Evolutionary conservation across 2,888 invertebrate species (phyloP).

Genomic region (Orthosia cruda): DNA sequence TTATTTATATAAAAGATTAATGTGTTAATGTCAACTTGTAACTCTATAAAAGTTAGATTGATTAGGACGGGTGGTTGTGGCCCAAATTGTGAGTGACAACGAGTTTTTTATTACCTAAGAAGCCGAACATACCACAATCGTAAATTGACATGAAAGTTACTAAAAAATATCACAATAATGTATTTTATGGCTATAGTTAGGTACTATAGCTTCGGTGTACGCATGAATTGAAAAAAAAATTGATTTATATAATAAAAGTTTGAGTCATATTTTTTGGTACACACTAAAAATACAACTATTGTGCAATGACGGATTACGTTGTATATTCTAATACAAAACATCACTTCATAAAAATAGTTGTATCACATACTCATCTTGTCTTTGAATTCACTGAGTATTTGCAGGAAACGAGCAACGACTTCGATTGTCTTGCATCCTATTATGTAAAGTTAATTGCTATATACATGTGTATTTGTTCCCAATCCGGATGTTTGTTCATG

Average conservation of each 20-base stretch:
- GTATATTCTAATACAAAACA: background rate
- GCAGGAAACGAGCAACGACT: slow-evolving; percentile 9
- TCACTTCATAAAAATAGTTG: background rate
- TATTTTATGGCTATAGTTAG: background rate
- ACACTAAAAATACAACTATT: background rate
- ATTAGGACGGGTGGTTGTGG: slow-evolving; percentile 73
- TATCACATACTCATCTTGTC: background rate
- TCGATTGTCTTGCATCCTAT: slow-evolving; percentile 23
- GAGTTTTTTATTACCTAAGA: background rate
- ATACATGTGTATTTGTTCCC: slow-evolving; percentile 12
- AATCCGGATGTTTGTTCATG: slow-evolving; percentile 58
- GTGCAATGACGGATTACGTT: background rate
- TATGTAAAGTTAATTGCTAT: slow-evolving; percentile 40
- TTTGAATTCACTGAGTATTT: slow-evolving; percentile 8
- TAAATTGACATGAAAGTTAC: background rate
- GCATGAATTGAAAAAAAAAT: too few relatives aligned
- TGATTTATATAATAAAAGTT: too few relatives aligned
- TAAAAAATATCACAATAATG: background rate
- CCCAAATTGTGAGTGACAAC: slow-evolving; percentile 50
- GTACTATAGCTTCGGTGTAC: too few relatives aligned
- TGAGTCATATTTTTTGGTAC: background rate
- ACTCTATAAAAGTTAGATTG: slow-evolving; percentile 83
- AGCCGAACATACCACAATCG: background rate
- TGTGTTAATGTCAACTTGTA: slow-evolving; percentile 81
- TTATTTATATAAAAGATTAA: slow-evolving; percentile 73